These are phyloP conservation scores for Polypedilum pembai DNA, from an alignment of 1,140 invertebrate genomes.

Conservation along the genomic window DNA sequence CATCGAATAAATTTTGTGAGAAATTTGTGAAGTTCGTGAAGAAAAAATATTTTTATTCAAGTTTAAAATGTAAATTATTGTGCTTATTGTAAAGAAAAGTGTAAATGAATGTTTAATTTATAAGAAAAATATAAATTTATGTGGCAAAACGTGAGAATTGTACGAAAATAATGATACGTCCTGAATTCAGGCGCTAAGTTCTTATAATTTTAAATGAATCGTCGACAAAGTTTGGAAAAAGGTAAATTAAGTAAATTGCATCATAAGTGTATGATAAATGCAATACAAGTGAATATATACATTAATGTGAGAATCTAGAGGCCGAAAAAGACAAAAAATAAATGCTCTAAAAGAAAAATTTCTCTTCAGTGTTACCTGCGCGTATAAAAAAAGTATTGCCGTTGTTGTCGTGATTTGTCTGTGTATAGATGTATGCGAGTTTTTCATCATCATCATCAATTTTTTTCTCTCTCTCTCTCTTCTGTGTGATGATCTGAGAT, in stretches of 20 bases:
- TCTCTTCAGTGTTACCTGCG: slow-evolving; percentile 20
- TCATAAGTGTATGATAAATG: background rate
- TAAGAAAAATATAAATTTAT: slow-evolving; percentile 20
- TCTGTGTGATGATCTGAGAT: slow-evolving; percentile 11
- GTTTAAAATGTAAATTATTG: slow-evolving; percentile 22
- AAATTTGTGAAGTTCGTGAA: slow-evolving; percentile 20
- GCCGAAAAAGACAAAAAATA: background rate
- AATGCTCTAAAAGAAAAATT: background rate
- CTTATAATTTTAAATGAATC: slow-evolving; percentile 26
- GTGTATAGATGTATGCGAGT: slow-evolving; percentile 4
- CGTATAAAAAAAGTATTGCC: slow-evolving; percentile 8
- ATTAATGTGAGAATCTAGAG: slow-evolving; percentile 18
- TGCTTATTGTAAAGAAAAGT: slow-evolving; percentile 4
- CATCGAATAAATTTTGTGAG: slow-evolving; percentile 32
- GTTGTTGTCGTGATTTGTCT: slow-evolving; percentile 6
- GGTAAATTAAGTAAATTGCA: background rate
- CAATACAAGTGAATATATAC: background rate
- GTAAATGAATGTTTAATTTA: slow-evolving; percentile 20
- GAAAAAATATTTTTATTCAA: slow-evolving; percentile 5
- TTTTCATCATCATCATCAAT: slow-evolving; percentile 18
- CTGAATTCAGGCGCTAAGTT: slow-evolving; percentile 25
- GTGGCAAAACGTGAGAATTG: background rate
- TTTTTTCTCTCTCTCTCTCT: background rate
- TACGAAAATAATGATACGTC: slow-evolving; percentile 3
- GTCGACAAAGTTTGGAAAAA: slow-evolving; percentile 27